Conservation (phyloP, 1,140 invertebrate genomes). For the Pteromalus puparum region DNA sequence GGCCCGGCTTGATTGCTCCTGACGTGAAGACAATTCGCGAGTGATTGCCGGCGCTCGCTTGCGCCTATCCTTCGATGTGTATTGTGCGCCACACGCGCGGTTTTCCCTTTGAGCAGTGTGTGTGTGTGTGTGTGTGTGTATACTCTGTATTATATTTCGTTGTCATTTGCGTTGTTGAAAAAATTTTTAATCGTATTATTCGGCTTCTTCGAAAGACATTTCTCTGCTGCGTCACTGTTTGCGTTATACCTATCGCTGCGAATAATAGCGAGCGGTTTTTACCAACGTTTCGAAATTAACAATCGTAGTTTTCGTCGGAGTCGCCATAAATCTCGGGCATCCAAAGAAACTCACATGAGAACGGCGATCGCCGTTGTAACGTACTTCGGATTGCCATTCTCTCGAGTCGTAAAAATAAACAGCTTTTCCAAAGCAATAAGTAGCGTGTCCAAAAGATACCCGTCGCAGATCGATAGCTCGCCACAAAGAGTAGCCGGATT, state of each 20-base stretch:
- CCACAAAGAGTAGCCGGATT: neutral
- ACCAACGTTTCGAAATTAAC: neutral
- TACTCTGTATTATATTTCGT: neutral
- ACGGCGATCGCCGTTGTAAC: neutral
- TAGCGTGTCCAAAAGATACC: neutral
- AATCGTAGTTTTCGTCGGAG: neutral
- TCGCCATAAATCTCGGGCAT: neutral
- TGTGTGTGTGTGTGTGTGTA: too few relatives aligned
- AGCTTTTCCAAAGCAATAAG: conserved; percentile 22
- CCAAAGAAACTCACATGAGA: neutral
- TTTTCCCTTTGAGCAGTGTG: too few relatives aligned
- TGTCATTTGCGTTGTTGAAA: neutral
- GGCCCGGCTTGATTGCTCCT: conserved; percentile 51
- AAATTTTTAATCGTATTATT: neutral
- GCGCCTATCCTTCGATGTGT: neutral
- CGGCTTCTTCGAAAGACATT: neutral
- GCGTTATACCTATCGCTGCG: too few relatives aligned
- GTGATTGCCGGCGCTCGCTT: conserved; percentile 10
- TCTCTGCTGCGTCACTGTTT: neutral
- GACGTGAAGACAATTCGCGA: conserved; percentile 47
- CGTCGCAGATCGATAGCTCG: neutral
- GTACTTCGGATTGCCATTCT: neutral
- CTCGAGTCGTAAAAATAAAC: conserved; percentile 34
- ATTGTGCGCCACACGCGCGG: neutral
- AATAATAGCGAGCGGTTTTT: too few relatives aligned